Evolutionary conservation across 2,888 invertebrate species (phyloP), one percentile per base, ranked within the genome.

Genomic region (Copidosoma aretas): DNA sequence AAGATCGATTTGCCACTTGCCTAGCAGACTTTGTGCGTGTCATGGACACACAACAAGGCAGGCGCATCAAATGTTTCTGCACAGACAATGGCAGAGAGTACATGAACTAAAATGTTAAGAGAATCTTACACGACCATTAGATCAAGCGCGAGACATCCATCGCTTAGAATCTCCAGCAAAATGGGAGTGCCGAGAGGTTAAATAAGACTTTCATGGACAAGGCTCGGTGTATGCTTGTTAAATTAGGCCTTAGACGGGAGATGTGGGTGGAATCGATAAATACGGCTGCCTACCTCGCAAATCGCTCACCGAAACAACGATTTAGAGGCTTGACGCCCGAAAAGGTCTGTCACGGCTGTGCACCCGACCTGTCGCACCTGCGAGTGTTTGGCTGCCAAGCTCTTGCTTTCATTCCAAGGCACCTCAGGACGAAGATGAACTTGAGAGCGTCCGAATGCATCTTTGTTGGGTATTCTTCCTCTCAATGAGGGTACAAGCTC

Each of bases 331-430:
- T 21, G 21, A 58, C 32, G 14, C 53, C 52, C 15, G 39, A 61
- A 22, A 39, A 61, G 39, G 10, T 53, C 1, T 61, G 61, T 52
- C 21, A 52, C 8, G 60, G 60, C 8, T 1, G 2, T 1, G n/a
- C 25, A n/a, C 60, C 60, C 5, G 15, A 51, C 17, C 19, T n/a
- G n/a, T 19, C 39, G 19, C 10, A 32, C 12, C 32, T 57, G 4
- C 5, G 57, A 32, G 25, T 39, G n/a, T 57, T 57, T 57, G 32
- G 57, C 1, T 57, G 39, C n/a, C 32, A 32, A 39, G 57, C 57
- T 10, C n/a, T 3, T 32, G 39, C 19, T 15, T n/a, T 17, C 24
- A n/a, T 39, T 5, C 32, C 39, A 32, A 15, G 4, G 1, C n/a
- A 32, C 2, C 5, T 19, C 10, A 32, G 57, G 12, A 39, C 4